These are phyloP conservation scores for Lithophane socia DNA, from an alignment of 2,888 invertebrate species.

Conservation along the genomic window DNA sequence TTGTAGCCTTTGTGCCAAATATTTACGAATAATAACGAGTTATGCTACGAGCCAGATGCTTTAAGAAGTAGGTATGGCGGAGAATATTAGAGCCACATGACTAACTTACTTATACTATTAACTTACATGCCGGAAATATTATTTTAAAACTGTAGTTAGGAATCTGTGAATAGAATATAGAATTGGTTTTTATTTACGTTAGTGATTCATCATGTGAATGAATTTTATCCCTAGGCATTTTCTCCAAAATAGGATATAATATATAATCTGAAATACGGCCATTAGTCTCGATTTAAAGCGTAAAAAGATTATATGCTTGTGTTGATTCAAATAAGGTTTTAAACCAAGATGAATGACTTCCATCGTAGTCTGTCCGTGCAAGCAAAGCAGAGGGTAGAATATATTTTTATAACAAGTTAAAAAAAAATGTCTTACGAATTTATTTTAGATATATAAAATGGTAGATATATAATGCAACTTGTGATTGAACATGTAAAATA, in stretches of 20 bases:
- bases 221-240: conserved; percentile 2
- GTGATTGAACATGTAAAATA: conserved; percentile 18
- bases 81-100: background rate
- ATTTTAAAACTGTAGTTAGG: conserved; percentile 27
- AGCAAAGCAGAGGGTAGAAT: background rate
- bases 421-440: conserved; percentile 31
- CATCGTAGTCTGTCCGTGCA: background rate
- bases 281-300: background rate
- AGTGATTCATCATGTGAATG: background rate
- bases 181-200: background rate
- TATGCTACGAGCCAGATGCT: background rate
- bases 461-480: background rate
- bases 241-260: background rate
- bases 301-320: background rate
- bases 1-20: conserved; percentile 51
- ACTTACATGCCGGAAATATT: conserved; percentile 11
- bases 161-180: conserved; percentile 4
- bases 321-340: background rate
- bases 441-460: conserved; percentile 11
- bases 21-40: conserved; percentile 4
- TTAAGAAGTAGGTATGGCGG: background rate
- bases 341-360: background rate
- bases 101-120: background rate
- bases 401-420: background rate
- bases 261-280: background rate